Conservation (phyloP, 2,888 invertebrate species). For the Drosophila kuntzei region DNA sequence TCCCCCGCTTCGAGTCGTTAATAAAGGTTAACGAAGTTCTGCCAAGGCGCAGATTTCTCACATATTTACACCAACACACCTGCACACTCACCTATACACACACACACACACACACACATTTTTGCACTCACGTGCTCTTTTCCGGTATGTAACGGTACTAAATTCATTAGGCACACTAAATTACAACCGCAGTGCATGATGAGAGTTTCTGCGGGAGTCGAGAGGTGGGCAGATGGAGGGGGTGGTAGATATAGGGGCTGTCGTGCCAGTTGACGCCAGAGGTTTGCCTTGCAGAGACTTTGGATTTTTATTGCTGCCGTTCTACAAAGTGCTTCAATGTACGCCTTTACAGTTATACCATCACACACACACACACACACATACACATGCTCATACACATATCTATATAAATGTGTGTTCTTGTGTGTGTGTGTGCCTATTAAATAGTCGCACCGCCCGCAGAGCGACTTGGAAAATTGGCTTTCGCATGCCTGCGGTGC, state of each 20-base stretch:
- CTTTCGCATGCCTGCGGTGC: conserved; percentile 76
- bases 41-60: conserved; percentile 73
- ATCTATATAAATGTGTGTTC: not conserved
- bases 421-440: conserved; percentile 31
- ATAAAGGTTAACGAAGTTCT: conserved; percentile 79
- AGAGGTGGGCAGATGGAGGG: not conserved
- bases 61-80: conserved; percentile 49
- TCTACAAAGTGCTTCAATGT: conserved; percentile 59
- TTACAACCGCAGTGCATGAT: conserved; percentile 71
- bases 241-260: not conserved
- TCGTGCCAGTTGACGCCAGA: conserved; percentile 46
- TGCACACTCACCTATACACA: conserved; percentile 5
- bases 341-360: conserved; percentile 23
- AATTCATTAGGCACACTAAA: conserved; percentile 82
- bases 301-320: conserved; percentile 57
- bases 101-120: conserved; percentile 54
- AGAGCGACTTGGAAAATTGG: conserved; percentile 69
- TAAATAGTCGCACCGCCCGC: conserved; percentile 73
- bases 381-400: not conserved
- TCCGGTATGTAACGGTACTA: conserved; percentile 79
- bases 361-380: conserved; percentile 1
- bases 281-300: conserved; percentile 41
- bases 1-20: conserved; percentile 52
- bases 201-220: conserved; percentile 5
- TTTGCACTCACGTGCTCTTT: conserved; percentile 74